A percentile compares a stretch with the other conserved stretches of the same genome.
Evolutionary conservation across 2,113 vertebrate genomes (phyloP).

Genomic region (Micronycteris hirsuta): DNA sequence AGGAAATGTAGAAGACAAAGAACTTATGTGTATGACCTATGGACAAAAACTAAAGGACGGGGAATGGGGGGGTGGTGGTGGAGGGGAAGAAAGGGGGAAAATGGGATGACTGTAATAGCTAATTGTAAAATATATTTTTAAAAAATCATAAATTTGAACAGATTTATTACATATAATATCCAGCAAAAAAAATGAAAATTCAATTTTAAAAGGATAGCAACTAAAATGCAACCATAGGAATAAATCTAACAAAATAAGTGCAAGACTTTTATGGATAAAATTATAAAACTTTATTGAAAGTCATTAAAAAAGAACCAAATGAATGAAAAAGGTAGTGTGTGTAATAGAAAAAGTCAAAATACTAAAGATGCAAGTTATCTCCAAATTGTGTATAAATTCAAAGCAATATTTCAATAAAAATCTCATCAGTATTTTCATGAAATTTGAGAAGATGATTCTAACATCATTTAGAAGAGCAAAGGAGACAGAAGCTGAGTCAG

Average conservation of each 20-base stretch:
- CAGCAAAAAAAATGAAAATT: background rate
- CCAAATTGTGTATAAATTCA: background rate
- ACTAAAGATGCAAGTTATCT: background rate
- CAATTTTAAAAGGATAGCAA: background rate
- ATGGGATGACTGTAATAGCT: no score
- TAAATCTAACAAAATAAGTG: background rate
- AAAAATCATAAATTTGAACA: background rate
- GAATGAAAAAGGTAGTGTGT: background rate
- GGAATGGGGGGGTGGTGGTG: no score
- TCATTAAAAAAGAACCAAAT: conserved; percentile 17
- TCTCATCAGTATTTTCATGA: background rate
- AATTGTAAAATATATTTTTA: no score
- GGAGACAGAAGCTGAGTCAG: background rate
- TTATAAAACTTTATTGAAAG: conserved; percentile 27
- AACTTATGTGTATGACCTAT: no score
- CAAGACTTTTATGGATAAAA: conserved; percentile 16
- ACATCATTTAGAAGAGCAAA: background rate
- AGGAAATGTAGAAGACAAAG: no score
- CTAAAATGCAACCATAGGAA: background rate
- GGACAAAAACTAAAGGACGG: no score
- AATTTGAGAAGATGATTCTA: background rate
- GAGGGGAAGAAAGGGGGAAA: no score
- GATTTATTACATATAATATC: background rate
- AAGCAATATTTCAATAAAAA: conserved; percentile 20
- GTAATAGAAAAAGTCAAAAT: background rate